These are phyloP conservation scores for Drosophila nigromelanica DNA, from an alignment of 1,140 invertebrate genomes.

Conservation along the genomic window DNA sequence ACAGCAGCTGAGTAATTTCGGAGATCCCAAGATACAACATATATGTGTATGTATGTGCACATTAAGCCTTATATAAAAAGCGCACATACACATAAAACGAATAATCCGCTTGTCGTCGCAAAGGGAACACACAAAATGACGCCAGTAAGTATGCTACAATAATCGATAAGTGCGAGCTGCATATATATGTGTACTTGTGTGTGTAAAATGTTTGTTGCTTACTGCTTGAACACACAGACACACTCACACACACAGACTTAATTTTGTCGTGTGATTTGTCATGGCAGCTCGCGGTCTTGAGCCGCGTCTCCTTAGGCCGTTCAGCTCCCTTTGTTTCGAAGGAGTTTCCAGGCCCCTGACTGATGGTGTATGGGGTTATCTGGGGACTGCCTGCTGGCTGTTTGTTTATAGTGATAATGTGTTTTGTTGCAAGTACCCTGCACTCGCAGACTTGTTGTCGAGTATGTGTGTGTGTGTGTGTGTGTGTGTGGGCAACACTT, in stretches of 20 bases:
- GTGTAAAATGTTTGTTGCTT: constrained; percentile 35
- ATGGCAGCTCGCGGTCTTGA: constrained; percentile 33
- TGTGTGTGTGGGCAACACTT: background rate
- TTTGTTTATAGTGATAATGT: constrained; percentile 66
- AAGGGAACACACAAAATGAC: constrained; percentile 40
- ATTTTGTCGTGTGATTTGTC: constrained; percentile 57
- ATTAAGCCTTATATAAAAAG: constrained; percentile 1
- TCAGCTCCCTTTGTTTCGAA: constrained; percentile 9
- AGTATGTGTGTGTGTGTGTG: background rate
- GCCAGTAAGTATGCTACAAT: constrained; percentile 78
- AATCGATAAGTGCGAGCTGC: constrained; percentile 60
- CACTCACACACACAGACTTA: constrained; percentile 25
- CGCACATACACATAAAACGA: constrained; percentile 29
- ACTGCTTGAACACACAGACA: constrained; percentile 54
- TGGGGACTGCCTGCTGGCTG: constrained; percentile 24
- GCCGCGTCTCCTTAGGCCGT: constrained; percentile 4
- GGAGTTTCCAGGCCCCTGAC: background rate
- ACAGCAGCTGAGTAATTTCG: constrained; percentile 32
- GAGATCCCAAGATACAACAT: background rate
- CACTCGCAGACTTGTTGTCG: background rate
- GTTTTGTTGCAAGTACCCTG: constrained; percentile 28
- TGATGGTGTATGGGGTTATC: background rate
- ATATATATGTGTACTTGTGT: constrained; percentile 23
- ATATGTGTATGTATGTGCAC: constrained; percentile 4
- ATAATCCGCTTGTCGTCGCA: constrained; percentile 27